These are phyloP conservation scores for Poecilia wingei DNA, from an alignment of 2,797 vertebrate genomes.

Conservation along the genomic window DNA sequence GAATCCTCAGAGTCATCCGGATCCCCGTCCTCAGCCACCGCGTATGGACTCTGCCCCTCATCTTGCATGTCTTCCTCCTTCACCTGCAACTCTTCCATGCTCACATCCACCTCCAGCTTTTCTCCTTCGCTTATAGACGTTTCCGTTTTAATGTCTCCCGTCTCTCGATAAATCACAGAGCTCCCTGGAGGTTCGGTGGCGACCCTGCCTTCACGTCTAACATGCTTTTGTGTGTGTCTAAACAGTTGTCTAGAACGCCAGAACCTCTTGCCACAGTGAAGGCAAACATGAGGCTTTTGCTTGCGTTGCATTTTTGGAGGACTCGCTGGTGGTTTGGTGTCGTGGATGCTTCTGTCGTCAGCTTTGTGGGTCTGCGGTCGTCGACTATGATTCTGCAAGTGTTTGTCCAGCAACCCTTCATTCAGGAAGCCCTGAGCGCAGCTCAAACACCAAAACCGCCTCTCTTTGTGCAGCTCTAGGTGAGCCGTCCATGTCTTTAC, in stretches of 20 bases:
- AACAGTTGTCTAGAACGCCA: slow-evolving; percentile 29
- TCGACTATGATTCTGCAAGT: slow-evolving; percentile 61
- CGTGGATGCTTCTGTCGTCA: slow-evolving; percentile 35
- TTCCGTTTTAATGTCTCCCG: slow-evolving; percentile 4
- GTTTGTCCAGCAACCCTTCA: slow-evolving; percentile 46
- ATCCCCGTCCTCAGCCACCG: not conserved
- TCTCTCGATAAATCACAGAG: not conserved
- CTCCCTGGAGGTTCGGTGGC: not conserved
- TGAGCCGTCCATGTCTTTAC: slow-evolving; percentile 51
- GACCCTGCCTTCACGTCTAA: not conserved
- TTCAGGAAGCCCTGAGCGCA: slow-evolving; percentile 67
- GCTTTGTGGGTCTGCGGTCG: slow-evolving; percentile 39
- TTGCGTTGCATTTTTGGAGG: slow-evolving; percentile 43
- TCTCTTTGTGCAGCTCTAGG: slow-evolving; percentile 53
- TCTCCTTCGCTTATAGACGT: slow-evolving; percentile 5
- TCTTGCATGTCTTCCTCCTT: not conserved
- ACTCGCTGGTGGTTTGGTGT: slow-evolving; percentile 17
- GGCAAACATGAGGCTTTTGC: slow-evolving; percentile 49
- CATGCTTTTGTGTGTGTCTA: slow-evolving; percentile 42
- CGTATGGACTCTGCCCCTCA: not conserved
- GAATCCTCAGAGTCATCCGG: slow-evolving; percentile 30
- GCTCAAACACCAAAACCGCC: slow-evolving; percentile 68
- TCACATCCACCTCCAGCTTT: not conserved
- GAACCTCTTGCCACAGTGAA: slow-evolving; percentile 56
- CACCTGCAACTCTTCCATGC: not conserved